phyloP scores from a whole-genome alignment of 2,113 vertebrate species.

The Chionodraco myersi region DNA sequence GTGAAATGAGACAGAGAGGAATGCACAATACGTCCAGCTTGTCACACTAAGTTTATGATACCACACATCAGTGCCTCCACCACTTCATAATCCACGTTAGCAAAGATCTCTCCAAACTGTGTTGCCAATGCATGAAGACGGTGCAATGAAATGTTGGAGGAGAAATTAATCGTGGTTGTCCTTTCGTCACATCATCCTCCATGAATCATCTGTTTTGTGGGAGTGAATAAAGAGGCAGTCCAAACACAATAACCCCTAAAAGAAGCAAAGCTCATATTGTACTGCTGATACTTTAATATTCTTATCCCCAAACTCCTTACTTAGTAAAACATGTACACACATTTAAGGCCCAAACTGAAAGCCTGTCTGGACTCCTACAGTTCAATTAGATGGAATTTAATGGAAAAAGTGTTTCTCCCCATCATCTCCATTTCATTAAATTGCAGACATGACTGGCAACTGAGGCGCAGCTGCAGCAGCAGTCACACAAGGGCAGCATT shows the following conservation, averaged over 20 bases:
- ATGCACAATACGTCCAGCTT: conserved; percentile 60
- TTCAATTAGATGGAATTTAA: conserved; percentile 45
- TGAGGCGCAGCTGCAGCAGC: conserved; percentile 27
- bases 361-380: conserved; percentile 4
- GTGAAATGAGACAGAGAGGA: conserved; percentile 74
- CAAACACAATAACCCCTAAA: neutral
- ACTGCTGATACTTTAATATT: neutral
- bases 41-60: conserved; percentile 60
- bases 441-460: neutral
- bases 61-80: conserved; percentile 54
- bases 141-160: conserved; percentile 8
- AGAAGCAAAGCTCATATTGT: neutral
- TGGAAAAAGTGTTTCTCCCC: conserved; percentile 38
- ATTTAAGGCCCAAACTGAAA: neutral
- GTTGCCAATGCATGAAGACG: neutral
- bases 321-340: neutral
- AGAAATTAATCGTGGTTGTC: conserved; percentile 20
- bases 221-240: neutral
- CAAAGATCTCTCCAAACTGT: conserved; percentile 6
- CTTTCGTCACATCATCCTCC: conserved; percentile 5
- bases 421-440: conserved; percentile 42
- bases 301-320: neutral
- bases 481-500: conserved; percentile 33
- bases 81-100: conserved; percentile 44
- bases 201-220: conserved; percentile 24